Evolutionary conservation across 2,797 vertebrate genomes (phyloP).

Genomic region (Adrianichthys oophorus): DNA sequence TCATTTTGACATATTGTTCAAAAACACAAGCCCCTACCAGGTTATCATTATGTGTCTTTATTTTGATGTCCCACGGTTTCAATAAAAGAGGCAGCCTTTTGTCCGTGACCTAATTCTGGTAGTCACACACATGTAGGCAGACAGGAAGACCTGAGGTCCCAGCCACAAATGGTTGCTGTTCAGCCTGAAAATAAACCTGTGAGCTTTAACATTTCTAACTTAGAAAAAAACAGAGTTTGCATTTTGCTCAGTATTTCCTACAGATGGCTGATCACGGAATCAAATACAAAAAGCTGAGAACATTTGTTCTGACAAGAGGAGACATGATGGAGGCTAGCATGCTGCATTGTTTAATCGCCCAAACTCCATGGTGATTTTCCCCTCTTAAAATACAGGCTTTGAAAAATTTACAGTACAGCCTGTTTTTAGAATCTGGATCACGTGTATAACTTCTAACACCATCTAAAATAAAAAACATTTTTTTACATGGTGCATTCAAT

Average conservation of each 20-base stretch:
- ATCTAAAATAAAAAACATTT: too few relatives aligned
- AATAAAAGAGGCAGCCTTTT: slow-evolving; percentile 71
- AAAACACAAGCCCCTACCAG: slow-evolving; percentile 65
- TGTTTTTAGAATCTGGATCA: too few relatives aligned
- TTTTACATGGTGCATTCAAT: too few relatives aligned
- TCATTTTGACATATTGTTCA: slow-evolving; percentile 66
- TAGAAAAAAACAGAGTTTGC: slow-evolving; percentile 10
- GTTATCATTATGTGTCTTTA: slow-evolving; percentile 71
- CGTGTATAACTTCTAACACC: too few relatives aligned
- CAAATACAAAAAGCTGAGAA: too few relatives aligned
- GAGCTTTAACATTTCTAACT: slow-evolving; percentile 11
- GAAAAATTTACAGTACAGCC: too few relatives aligned
- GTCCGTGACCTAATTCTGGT: slow-evolving; percentile 82
- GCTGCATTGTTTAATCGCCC: too few relatives aligned
- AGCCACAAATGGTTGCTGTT: slow-evolving; percentile 18
- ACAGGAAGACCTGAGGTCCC: slow-evolving; percentile 32
- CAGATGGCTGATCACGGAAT: too few relatives aligned
- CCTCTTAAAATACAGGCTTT: too few relatives aligned
- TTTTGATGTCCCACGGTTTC: slow-evolving; percentile 70
- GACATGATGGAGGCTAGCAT: too few relatives aligned
- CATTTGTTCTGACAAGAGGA: too few relatives aligned
- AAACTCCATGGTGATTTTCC: too few relatives aligned
- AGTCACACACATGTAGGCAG: slow-evolving; percentile 71
- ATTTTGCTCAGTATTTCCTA: not conserved
- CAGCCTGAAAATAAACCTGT: slow-evolving; percentile 4